phyloP scores from a whole-genome alignment of 92 coral and sea anemone species.

The Bergia sp. region DNA sequence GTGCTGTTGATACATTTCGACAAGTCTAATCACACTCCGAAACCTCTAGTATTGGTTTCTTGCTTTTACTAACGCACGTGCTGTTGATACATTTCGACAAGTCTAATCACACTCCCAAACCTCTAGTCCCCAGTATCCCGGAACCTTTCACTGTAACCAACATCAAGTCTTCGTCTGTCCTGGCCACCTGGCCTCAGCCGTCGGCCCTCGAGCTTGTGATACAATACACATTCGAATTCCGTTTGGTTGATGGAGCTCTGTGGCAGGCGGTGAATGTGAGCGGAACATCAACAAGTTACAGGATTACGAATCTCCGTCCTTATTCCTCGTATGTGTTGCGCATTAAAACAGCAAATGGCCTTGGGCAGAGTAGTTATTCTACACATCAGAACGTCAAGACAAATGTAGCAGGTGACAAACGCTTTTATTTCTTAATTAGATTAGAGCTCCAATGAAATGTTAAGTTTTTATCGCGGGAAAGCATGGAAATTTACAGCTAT shows the following conservation, averaged over 20 bases:
- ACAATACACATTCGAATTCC: constrained; percentile 66
- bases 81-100: not conserved
- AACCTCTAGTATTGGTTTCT: constrained; percentile 42
- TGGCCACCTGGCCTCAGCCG: constrained; percentile 71
- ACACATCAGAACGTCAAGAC: constrained; percentile 67
- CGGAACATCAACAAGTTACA: constrained; percentile 47
- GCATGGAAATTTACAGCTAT: not conserved
- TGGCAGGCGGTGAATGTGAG: constrained; percentile 70
- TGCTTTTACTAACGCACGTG: not conserved
- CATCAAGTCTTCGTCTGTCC: constrained; percentile 67
- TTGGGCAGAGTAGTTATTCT: constrained; percentile 77
- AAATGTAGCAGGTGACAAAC: constrained; percentile 58
- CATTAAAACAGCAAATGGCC: constrained; percentile 79
- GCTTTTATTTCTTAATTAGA: not conserved
- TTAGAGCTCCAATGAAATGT: not conserved
- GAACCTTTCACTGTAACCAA: constrained; percentile 47
- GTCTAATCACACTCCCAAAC: not conserved
- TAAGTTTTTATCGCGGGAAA: not conserved
- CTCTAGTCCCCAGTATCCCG: constrained; percentile 76
- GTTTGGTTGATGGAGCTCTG: constrained; percentile 41
- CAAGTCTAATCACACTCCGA: not conserved
- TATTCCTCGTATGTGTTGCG: constrained; percentile 73
- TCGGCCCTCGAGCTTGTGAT: constrained; percentile 65
- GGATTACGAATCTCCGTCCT: constrained; percentile 54
- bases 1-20: not conserved